Evolutionary conservation across 2,797 vertebrate species (phyloP), one percentile per base, ranked within the genome.

Genomic region (Diplodus puntazzo): DNA sequence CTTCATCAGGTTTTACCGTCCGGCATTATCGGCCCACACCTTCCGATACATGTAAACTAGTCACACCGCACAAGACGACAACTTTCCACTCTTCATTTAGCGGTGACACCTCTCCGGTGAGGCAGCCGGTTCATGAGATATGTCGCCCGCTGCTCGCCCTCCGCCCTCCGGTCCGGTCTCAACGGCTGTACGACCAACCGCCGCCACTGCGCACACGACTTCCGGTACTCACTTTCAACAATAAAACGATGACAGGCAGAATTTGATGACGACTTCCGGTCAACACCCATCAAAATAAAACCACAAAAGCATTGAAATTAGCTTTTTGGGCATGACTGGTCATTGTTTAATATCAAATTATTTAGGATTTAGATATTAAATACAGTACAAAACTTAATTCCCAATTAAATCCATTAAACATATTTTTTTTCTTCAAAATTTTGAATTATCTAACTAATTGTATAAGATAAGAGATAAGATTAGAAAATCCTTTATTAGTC

Each of bases 1-100:
- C 87, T 85, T 86, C 85, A 89, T 90, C 52, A 5, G 55, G 3
- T 69, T 75, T 46, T 18, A 27, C 58, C 53, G 53, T 58, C 55
- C 63, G 18, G 45, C 77, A 71, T 77, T 43, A 42, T 27, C 65
- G 9, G 7, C 6, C 21, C 55, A 23, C 21, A 11, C 65, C 17
- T 21, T 14, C 0, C 11, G 10, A 3, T 9, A 11, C 17, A 16
- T 12, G 2, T 3, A 39, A 75, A 69, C 45, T 30, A 34, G 20
- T 39, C 34, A 12, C 58, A 4, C 18, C 27, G 34, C 0, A 34
- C 21, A 6, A 25, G 0, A 43, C 20, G 25, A 34, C 25, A 10
- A 0, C n/a, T 60, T 16, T n/a, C 5, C 34, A 3, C 1, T 1
- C 45, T 50, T 80, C 45, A 43, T 50, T 25, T 1, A 6, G 27